phyloP scores from a whole-genome alignment of 2,113 vertebrate genomes.

The Zingel zingel region DNA sequence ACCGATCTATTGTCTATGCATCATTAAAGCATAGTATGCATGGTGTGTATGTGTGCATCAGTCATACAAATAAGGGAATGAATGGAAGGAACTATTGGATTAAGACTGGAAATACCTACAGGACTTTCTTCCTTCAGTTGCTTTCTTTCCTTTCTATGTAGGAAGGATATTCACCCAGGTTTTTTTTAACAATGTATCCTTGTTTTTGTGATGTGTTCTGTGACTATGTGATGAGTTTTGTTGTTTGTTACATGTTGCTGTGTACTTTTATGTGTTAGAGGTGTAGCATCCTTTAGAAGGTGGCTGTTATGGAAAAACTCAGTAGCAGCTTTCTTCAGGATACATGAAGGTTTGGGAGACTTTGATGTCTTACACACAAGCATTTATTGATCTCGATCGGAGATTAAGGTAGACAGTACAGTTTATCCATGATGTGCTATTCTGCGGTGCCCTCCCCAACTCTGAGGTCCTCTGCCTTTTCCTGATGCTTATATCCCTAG shows the following conservation, averaged over 20 bases:
- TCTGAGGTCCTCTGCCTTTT: no score
- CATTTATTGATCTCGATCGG: no score
- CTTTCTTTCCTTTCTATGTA: neutral
- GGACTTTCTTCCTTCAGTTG: neutral
- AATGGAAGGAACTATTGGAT: neutral
- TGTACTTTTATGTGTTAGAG: neutral
- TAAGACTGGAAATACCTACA: neutral
- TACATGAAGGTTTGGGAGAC: no score
- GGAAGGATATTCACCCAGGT: neutral
- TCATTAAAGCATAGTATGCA: neutral
- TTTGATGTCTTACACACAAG: no score
- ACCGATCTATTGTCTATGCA: neutral
- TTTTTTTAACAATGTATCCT: neutral
- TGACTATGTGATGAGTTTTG: no score
- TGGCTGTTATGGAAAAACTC: no score
- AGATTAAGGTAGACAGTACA: no score
- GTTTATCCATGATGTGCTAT: no score
- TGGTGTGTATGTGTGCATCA: neutral
- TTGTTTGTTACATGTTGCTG: neutral
- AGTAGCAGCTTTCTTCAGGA: no score
- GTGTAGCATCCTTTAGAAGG: neutral
- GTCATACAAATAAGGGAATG: neutral
- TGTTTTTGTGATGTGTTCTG: neutral
- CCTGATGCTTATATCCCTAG: no score
- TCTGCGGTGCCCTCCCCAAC: no score